Evolutionary conservation across 2,113 vertebrate species (phyloP).

Genomic region (Pedionomus torquatus): DNA sequence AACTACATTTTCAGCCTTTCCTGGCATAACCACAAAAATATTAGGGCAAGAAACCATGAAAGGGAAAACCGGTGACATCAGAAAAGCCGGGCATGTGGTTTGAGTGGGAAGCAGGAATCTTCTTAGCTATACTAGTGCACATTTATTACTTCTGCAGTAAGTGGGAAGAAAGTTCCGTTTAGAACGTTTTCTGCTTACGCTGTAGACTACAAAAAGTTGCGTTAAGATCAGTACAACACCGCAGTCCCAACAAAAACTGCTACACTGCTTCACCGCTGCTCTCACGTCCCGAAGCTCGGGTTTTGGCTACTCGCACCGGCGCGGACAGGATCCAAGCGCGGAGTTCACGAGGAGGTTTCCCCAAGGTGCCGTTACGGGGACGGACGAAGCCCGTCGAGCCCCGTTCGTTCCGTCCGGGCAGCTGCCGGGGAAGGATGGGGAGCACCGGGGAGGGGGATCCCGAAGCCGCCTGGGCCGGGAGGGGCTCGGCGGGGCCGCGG

Average conservation of each 20-base stretch:
- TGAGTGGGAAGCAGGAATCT: neutral
- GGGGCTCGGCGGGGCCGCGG: neutral
- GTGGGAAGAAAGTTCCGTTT: neutral
- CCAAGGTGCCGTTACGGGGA: neutral
- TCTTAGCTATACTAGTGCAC: fast-evolving
- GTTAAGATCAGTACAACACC: fast-evolving
- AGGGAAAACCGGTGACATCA: neutral
- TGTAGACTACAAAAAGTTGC: neutral
- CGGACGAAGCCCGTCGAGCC: neutral
- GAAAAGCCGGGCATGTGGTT: neutral
- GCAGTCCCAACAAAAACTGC: fast-evolving
- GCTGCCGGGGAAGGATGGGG: neutral
- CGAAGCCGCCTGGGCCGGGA: neutral
- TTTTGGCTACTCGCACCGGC: fast-evolving
- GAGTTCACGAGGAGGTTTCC: no score
- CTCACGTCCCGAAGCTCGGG: fast-evolving
- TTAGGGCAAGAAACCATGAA: fast-evolving
- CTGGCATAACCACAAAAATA: neutral
- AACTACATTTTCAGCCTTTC: neutral
- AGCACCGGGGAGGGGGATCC: neutral
- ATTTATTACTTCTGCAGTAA: fast-evolving
- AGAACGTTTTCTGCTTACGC: fast-evolving
- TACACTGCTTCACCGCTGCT: fast-evolving
- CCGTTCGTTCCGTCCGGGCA: neutral
- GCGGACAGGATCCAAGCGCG: fast-evolving